Percentiles rank a stretch among this genome's conserved stretches.
Evolutionary conservation across 2,797 vertebrate species (phyloP).

Genomic region (Rhyacichthys aspro): DNA sequence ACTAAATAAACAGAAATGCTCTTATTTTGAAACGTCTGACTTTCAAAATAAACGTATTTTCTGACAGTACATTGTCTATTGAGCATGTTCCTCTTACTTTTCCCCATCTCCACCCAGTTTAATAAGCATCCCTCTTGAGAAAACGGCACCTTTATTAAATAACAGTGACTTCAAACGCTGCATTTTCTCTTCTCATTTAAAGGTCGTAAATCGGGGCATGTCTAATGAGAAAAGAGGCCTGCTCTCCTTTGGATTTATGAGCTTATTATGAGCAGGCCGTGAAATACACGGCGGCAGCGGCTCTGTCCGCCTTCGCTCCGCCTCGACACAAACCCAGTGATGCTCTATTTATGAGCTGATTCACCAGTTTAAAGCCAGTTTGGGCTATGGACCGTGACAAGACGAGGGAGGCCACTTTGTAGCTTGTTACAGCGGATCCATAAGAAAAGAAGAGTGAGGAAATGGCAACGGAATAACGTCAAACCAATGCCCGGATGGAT

Average conservation of each 20-base stretch:
- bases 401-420: background rate
- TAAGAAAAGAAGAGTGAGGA: background rate
- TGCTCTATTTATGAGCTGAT: slow-evolving; percentile 63
- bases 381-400: slow-evolving; percentile 21
- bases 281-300: slow-evolving; percentile 46
- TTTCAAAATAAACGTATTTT: too few relatives aligned
- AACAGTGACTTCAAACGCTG: slow-evolving; percentile 66
- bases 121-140: background rate
- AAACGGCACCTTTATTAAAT: slow-evolving; percentile 25
- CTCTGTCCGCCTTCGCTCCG: slow-evolving; percentile 41
- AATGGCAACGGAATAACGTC: background rate
- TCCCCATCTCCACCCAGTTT: background rate
- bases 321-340: slow-evolving; percentile 43
- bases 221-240: slow-evolving; percentile 68
- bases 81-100: too few relatives aligned
- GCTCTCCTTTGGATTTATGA: slow-evolving; percentile 64
- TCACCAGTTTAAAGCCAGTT: slow-evolving; percentile 63
- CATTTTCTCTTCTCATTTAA: slow-evolving; percentile 69
- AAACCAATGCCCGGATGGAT: too few relatives aligned
- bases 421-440: background rate
- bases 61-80: too few relatives aligned
- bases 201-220: slow-evolving; percentile 71
- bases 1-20: too few relatives aligned
- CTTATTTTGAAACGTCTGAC: too few relatives aligned
- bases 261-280: slow-evolving; percentile 68